These are phyloP conservation scores for Caligus rogercresseyi DNA, from an alignment of 1,140 invertebrate species.

Conservation along the genomic window DNA sequence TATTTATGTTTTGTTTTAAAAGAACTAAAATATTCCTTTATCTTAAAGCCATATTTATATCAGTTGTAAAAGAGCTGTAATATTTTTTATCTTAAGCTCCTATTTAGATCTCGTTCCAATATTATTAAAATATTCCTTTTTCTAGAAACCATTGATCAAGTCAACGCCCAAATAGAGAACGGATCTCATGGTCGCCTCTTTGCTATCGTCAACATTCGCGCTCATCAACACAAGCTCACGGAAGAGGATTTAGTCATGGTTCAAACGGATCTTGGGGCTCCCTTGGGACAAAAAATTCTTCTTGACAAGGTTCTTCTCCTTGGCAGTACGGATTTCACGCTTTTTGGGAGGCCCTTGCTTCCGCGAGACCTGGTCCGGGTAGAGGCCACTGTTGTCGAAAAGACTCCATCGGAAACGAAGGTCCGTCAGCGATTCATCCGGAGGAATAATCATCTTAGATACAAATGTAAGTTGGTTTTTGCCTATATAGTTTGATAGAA, in stretches of 20 bases:
- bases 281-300: slow-evolving; percentile 4
- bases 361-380: slow-evolving; percentile 51
- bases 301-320: slow-evolving; percentile 44
- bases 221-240: slow-evolving; percentile 72
- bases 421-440: slow-evolving; percentile 29
- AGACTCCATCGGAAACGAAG: slow-evolving; percentile 64
- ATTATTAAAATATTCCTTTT: no score
- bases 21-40: no score
- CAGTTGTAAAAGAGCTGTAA: no score
- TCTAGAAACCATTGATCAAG: slow-evolving; percentile 33
- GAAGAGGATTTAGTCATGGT: slow-evolving; percentile 65
- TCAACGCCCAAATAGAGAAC: slow-evolving; percentile 39
- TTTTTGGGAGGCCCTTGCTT: slow-evolving; percentile 61
- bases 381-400: slow-evolving; percentile 71
- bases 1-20: no score
- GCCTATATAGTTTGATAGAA: no score
- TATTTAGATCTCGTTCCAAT: no score
- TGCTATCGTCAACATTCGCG: slow-evolving; percentile 59
- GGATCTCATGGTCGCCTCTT: slow-evolving; percentile 51
- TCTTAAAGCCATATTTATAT: no score
- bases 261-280: slow-evolving; percentile 62
- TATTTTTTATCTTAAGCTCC: no score
- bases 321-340: slow-evolving; percentile 62
- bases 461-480: not conserved
- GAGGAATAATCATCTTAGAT: not conserved